Conservation (phyloP, 2,888 invertebrate genomes). For the Atrina japonica region DNA sequence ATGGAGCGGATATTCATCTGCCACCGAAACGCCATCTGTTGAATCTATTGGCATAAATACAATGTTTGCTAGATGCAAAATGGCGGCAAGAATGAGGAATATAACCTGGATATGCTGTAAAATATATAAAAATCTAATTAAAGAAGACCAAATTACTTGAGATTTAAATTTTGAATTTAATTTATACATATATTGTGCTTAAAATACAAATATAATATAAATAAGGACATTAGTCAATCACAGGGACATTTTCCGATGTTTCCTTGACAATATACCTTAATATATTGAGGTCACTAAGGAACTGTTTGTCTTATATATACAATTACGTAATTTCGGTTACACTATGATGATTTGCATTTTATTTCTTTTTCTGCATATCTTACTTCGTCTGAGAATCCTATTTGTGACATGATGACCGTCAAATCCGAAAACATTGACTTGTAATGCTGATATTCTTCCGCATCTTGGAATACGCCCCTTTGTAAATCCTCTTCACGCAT, state of each 20-base stretch:
- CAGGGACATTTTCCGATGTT: too few species aligned
- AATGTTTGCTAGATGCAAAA: constrained; percentile 74
- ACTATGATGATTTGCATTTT: too few species aligned
- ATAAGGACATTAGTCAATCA: too few species aligned
- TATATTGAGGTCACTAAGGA: too few species aligned
- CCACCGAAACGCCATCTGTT: constrained; percentile 70
- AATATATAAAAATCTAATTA: too few species aligned
- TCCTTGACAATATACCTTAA: too few species aligned
- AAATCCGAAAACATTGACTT: constrained; percentile 67
- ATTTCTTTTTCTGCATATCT: too few species aligned
- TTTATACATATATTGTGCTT: too few species aligned
- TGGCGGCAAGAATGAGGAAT: constrained; percentile 70
- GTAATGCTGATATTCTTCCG: constrained; percentile 65
- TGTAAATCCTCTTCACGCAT: constrained; percentile 62
- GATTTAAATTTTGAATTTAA: neutral
- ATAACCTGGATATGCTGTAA: constrained; percentile 71
- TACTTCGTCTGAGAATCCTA: constrained; percentile 73
- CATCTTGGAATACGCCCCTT: constrained; percentile 59
- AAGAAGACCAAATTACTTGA: too few species aligned
- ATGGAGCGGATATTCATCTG: constrained; percentile 69
- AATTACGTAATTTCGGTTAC: too few species aligned
- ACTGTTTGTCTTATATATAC: too few species aligned
- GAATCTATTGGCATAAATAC: constrained; percentile 70
- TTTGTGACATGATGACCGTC: constrained; percentile 66
- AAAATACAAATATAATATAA: too few species aligned